Evolutionary conservation across 92 coral and sea anemone genomes (phyloP), one percentile per base, ranked within the genome.

Genomic region (Montipora capitata): DNA sequence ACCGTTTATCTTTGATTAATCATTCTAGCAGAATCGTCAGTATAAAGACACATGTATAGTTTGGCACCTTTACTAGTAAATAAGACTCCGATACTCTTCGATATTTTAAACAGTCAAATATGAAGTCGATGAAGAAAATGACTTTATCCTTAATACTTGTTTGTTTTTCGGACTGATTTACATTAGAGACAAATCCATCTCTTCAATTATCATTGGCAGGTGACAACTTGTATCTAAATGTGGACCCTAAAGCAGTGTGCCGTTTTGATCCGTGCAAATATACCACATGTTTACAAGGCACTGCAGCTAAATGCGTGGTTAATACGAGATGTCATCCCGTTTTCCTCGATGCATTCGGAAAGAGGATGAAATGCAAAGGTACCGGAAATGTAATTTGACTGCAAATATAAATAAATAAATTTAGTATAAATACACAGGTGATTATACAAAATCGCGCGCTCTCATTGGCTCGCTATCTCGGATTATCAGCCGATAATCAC

Each of bases 251-350:
- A 75, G 80, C 92, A 5, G 95, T 97, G 42, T 97, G 99, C 81
- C 98, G 98, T 43, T 94, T 97, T 44, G 89, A 97, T 74, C 99
- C 99, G 4, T 97, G 99, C 59, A 94, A 96, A 57, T 97, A 91
- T 80, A 96, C 97, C 67, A 93, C 98, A 35, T 97, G 99, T 74
- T 77, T 93, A 79, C 88, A 94, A 51, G 89, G 94, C 49, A 89
- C 96, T 13, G 98, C 96, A 7, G 99, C 98, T 40, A 96, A 96
- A 64, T 97, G 99, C 41, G 94, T 95, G 38, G 98, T 97, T n/a
- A 95, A 96, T 82, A 97, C 99, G 51, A 95, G 93, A 69, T 97
- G 99, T 64, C 98, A 97, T 52, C 98, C 99, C 0, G 96, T 97
- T 13, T 97, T 96, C 90, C 96, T 96, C 77, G 96, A 92, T 85